Conservation (phyloP, 2,888 invertebrate genomes). For the Eumacrocentrus americanus region DNA sequence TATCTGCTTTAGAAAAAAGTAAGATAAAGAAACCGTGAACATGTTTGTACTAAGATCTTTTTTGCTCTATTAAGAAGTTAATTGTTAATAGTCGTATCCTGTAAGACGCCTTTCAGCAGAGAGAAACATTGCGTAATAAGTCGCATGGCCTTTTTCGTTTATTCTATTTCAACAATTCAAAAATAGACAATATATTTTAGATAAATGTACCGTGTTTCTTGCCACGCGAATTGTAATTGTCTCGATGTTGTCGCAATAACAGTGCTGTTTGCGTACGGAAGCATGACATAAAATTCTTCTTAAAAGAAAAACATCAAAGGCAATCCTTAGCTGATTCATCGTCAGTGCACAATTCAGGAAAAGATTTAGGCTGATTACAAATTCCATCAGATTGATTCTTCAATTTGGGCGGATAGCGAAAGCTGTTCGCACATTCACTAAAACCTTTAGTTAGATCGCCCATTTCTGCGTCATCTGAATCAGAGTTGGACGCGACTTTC, state of each 20-base stretch:
- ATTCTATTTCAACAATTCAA: background rate
- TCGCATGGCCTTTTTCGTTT: background rate
- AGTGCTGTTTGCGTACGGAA: background rate
- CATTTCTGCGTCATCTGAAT: conserved; percentile 50
- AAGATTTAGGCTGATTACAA: conserved; percentile 34
- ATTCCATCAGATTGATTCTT: conserved; percentile 41
- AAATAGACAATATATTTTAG: background rate
- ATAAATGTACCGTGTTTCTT: background rate
- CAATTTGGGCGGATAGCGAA: conserved; percentile 47
- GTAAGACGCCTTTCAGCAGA: background rate
- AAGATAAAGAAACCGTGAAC: no score
- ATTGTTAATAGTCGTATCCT: no score
- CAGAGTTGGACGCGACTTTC: conserved; percentile 39
- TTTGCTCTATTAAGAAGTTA: background rate
- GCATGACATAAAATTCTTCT: conserved; percentile 41
- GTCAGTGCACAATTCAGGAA: conserved; percentile 47
- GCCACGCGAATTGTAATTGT: background rate
- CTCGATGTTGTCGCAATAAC: background rate
- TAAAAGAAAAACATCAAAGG: conserved; percentile 54
- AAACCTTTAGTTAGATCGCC: conserved; percentile 56
- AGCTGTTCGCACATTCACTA: conserved; percentile 53
- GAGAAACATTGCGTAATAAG: background rate
- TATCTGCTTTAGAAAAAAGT: background rate
- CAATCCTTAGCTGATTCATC: conserved; percentile 55
- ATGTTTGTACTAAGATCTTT: no score